Evolutionary conservation across 64 coral and sea anemone genomes (phyloP), one percentile per base, ranked within the genome.

Genomic region (Stichodactyla helianthus): DNA sequence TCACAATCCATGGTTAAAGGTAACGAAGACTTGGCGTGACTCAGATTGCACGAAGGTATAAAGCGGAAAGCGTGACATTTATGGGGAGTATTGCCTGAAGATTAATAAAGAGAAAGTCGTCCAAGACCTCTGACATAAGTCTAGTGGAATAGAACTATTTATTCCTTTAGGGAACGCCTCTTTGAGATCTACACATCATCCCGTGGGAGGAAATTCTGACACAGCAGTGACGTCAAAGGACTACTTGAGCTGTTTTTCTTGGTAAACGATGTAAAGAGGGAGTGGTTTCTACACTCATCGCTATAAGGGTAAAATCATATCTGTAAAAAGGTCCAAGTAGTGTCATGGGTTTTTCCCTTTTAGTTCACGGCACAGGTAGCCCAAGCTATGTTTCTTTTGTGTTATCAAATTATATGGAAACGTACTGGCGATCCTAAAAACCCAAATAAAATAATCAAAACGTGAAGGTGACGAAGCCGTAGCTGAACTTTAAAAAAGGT

Each of bases 41-140:
- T 44, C 35, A 44, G 35, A 44, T 44, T 44, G 35, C 35, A 44
- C 35, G 35, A 44, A 44, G 35, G 35, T 44, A 44, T 44, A 0
- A 44, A 2, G 35, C 35, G 35, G 35, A 74, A n/a, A 65, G 62
- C 20, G 62, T 65, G 62, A 65, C 62, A 65, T 60, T 17, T 60
- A 7, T 9, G 19, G 63, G 5, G 7, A 20, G 9, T 22, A 68
- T 68, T 20, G n/a, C 5, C n/a, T 68, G 5, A 22, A 44, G 35
- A 44, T 44, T 44, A 44, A 20, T 23, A 6, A n/a, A 10, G 68
- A 25, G n/a, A 74, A 74, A 27, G 22, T 70, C 22, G 1, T 2
- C n/a, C 65, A 70, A 70, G 65, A 70, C 22, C 65, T 70, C 65
- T 70, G 65, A 70, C 65, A 23, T 70, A 22, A 70, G 20, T 70